Percentiles rank a stretch among this genome's conserved stretches.
Conservation (phyloP, 2,113 vertebrate species). For the Nannospalax galili region DNA sequence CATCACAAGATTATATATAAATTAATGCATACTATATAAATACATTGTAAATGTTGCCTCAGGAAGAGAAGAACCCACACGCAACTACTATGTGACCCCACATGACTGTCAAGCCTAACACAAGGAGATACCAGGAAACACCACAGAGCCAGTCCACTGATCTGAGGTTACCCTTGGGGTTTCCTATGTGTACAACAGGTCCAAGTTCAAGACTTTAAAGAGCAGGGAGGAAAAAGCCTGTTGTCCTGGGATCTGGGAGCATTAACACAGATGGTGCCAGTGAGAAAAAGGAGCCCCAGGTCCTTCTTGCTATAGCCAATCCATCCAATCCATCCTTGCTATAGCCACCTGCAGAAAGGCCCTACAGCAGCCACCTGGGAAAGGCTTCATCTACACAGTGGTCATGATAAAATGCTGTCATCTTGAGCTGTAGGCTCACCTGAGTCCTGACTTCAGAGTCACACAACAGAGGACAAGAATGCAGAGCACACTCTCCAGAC, state of each 20-base stretch:
- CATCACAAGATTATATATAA: neutral
- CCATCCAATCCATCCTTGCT: neutral
- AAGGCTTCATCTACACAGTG: neutral
- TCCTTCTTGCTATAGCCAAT: neutral
- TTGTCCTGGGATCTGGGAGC: neutral
- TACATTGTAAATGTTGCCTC: neutral
- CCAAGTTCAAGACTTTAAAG: neutral
- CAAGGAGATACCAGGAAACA: neutral
- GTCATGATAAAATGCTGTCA: neutral
- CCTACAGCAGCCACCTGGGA: too few species aligned
- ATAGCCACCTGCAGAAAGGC: neutral
- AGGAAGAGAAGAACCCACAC: neutral
- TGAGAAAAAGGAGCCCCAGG: neutral
- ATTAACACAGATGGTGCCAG: neutral
- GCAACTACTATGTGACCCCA: neutral
- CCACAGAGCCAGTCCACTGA: neutral
- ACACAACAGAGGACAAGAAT: accelerated
- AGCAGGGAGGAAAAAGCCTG: neutral
- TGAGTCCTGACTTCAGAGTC: neutral
- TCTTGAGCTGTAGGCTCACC: too few species aligned
- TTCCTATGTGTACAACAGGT: neutral
- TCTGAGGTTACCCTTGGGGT: neutral
- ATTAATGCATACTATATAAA: constrained; percentile 5
- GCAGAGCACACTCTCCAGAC: neutral
- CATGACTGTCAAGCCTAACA: neutral